A percentile compares a stretch with the other conserved stretches of the same genome.
phyloP scores from a whole-genome alignment of 2,797 vertebrate species.

The Scyliorhinus canicula region DNA sequence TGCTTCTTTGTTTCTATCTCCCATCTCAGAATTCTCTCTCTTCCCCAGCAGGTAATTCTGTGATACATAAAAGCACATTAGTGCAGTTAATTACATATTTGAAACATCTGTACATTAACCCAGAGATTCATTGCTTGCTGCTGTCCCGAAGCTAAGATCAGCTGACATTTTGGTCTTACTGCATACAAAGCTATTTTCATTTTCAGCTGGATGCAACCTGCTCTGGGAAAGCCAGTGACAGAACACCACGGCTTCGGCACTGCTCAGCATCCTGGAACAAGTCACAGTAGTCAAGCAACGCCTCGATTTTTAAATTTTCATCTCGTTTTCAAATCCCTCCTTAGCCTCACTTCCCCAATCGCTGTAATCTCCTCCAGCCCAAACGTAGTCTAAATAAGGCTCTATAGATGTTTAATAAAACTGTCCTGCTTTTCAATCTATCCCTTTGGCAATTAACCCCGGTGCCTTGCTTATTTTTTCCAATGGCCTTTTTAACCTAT shows the following conservation, averaged over 20 bases:
- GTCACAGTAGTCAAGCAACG: too few species aligned
- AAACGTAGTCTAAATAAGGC: too few species aligned
- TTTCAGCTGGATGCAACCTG: neutral
- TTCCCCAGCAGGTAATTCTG: constrained; percentile 94
- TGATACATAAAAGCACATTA: constrained; percentile 42
- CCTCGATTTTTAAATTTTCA: too few species aligned
- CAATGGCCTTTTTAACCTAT: too few species aligned
- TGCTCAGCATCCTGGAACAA: constrained; percentile 13
- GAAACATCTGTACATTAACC: neutral
- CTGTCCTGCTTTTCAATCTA: too few species aligned
- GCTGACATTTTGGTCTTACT: neutral
- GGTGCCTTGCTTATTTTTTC: too few species aligned
- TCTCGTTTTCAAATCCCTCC: too few species aligned
- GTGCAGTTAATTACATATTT: neutral
- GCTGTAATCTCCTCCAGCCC: too few species aligned
- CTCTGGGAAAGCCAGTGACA: neutral
- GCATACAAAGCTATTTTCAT: neutral
- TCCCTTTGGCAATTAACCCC: too few species aligned
- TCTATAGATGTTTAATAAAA: too few species aligned
- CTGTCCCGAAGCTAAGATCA: neutral
- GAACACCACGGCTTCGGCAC: neutral
- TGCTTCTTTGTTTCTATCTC: constrained; percentile 93
- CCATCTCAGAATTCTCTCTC: constrained; percentile 93
- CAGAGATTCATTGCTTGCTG: neutral
- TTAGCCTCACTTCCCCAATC: too few species aligned